These are phyloP conservation scores for Eunapius fragilis DNA, from an alignment of 37 sponge, comb jelly and placozoan genomes.

Conservation along the genomic window DNA sequence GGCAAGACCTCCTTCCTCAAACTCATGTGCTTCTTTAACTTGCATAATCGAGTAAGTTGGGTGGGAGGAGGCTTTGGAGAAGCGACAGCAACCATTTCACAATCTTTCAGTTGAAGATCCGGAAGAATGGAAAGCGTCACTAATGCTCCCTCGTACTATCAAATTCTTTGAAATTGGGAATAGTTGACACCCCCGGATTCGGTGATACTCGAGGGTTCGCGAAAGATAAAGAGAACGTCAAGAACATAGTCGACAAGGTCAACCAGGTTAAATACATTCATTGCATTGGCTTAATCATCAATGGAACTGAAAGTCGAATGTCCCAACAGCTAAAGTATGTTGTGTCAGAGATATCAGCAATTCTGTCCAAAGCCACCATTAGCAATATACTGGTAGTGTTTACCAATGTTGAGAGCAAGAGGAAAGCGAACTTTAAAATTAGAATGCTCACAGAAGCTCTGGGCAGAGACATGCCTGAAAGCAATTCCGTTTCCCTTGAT, in stretches of 20 bases:
- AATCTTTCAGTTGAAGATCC: no score
- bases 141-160: background rate
- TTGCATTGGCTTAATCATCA: constrained; percentile 45
- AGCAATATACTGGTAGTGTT: constrained; percentile 39
- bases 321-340: constrained; percentile 19
- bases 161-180: constrained; percentile 16
- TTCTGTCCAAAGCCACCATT: constrained; percentile 15
- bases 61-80: no score
- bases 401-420: constrained; percentile 15
- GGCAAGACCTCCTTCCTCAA: no score
- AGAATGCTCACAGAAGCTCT: constrained; percentile 15
- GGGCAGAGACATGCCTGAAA: constrained; percentile 2
- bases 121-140: no score
- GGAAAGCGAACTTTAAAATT: constrained; percentile 12
- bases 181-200: constrained; percentile 47
- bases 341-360: constrained; percentile 58
- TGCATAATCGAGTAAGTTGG: no score
- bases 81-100: no score
- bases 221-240: constrained; percentile 25
- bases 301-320: constrained; percentile 21
- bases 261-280: constrained; percentile 19
- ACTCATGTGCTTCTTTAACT: no score
- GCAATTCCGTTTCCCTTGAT: constrained; percentile 22
- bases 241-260: constrained; percentile 26
- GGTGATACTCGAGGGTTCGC: constrained; percentile 35